phyloP scores from a whole-genome alignment of 2,113 vertebrate species.

The Phylloscopus whistleri region DNA sequence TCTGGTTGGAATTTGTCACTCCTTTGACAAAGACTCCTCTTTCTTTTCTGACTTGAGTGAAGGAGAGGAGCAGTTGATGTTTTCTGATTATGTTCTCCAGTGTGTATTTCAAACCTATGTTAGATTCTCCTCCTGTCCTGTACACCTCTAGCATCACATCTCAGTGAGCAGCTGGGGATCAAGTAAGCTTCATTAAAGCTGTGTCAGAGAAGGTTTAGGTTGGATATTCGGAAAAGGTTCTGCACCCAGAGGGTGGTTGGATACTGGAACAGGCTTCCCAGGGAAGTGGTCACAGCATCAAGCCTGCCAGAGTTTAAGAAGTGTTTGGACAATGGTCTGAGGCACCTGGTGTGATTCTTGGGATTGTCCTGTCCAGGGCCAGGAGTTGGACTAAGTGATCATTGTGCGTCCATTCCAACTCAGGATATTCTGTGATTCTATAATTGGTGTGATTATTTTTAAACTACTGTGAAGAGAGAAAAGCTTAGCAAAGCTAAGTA shows the following conservation, averaged over 20 bases:
- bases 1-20: not conserved
- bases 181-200: not conserved
- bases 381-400: not conserved
- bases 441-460: not conserved
- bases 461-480: not conserved
- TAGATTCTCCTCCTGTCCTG: not conserved
- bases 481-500: not conserved
- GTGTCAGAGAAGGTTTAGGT: not conserved
- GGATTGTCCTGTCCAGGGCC: not conserved
- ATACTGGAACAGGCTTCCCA: not conserved
- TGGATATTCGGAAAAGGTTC: not conserved
- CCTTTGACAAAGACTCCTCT: not conserved
- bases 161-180: not conserved
- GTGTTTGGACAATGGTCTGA: not conserved
- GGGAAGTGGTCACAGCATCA: not conserved
- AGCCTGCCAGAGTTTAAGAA: not conserved
- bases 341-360: not conserved
- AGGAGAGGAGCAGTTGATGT: not conserved
- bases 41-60: not conserved
- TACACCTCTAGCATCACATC: not conserved
- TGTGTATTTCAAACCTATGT: not conserved
- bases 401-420: accelerated
- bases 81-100: not conserved
- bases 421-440: not conserved
- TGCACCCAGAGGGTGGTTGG: not conserved